These are phyloP conservation scores for Neomorphus geoffroyi DNA, from an alignment of 2,797 vertebrate species.

Conservation along the genomic window DNA sequence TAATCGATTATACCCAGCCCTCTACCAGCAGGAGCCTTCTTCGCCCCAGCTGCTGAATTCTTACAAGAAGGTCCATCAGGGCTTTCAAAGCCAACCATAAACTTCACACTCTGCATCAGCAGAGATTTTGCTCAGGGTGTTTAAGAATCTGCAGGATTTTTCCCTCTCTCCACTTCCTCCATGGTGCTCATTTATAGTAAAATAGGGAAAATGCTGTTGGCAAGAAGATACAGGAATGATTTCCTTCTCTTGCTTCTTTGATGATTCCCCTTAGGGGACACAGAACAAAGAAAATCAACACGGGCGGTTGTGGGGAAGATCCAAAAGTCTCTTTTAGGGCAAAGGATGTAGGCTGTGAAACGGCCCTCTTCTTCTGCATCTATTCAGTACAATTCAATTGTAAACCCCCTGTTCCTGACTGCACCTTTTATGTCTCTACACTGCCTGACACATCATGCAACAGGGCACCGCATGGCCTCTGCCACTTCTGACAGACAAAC, in stretches of 20 bases:
- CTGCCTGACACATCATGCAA: not conserved
- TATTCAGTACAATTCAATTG: not conserved
- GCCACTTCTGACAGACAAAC: not conserved
- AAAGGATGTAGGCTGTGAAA: conserved; percentile 50
- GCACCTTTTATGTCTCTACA: not conserved
- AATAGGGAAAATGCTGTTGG: conserved; percentile 60
- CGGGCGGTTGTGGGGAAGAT: not conserved
- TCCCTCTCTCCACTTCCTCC: conserved; percentile 2
- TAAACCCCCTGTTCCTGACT: not conserved
- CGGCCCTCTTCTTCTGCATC: not conserved
- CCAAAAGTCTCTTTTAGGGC: conserved; percentile 59
- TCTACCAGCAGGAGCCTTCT: not conserved
- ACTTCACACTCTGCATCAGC: not conserved
- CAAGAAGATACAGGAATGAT: conserved; percentile 59
- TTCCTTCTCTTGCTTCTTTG: conserved; percentile 60
- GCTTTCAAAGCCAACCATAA: not conserved
- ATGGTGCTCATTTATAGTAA: conserved; percentile 58
- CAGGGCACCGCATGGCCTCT: not conserved
- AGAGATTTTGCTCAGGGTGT: conserved; percentile 28
- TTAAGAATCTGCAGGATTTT: conserved; percentile 22
- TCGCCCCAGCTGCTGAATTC: not conserved
- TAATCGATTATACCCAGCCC: not conserved
- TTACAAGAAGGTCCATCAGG: not conserved
- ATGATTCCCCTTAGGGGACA: conserved; percentile 58
- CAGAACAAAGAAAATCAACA: conserved; percentile 53